These are phyloP conservation scores for Engraulis encrasicolus DNA, from an alignment of 2,113 vertebrate genomes.

Conservation along the genomic window DNA sequence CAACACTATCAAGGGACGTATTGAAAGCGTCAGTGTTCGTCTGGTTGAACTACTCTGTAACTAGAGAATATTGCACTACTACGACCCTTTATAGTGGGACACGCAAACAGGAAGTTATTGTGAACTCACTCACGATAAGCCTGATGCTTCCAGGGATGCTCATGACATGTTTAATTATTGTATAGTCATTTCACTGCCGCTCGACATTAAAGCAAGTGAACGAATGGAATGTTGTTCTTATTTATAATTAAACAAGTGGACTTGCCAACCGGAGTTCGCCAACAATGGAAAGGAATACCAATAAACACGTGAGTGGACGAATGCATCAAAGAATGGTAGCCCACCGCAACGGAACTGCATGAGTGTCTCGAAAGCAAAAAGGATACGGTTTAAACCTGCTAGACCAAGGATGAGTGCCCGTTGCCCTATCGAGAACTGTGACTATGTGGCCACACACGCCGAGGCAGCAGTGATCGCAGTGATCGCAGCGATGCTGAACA, in stretches of 20 bases:
- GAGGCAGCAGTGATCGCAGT: slow-evolving; percentile 17
- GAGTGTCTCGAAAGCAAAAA: not conserved
- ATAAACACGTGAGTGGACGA: not conserved
- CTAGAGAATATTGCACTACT: not conserved
- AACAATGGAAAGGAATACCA: not conserved
- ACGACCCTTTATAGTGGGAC: not conserved
- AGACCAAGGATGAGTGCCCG: not conserved
- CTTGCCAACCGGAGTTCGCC: not conserved
- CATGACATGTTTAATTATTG: not conserved
- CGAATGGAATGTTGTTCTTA: not conserved
- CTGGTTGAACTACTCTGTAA: too few relatives aligned
- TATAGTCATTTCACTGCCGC: not conserved
- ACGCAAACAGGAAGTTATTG: not conserved
- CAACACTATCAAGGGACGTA: too few relatives aligned
- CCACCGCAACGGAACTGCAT: not conserved
- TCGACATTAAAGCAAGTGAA: not conserved
- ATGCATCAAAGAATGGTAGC: too few relatives aligned
- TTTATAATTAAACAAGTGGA: not conserved
- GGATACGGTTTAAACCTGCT: not conserved
- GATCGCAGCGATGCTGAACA: slow-evolving; percentile 19
- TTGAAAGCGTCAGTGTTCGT: too few relatives aligned
- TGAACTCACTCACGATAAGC: not conserved
- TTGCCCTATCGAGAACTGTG: slow-evolving; percentile 5
- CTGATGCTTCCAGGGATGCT: not conserved
- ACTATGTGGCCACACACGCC: slow-evolving; percentile 5